Conservation (phyloP, 2,113 vertebrate genomes). For the Gymnobelideus leadbeateri region DNA sequence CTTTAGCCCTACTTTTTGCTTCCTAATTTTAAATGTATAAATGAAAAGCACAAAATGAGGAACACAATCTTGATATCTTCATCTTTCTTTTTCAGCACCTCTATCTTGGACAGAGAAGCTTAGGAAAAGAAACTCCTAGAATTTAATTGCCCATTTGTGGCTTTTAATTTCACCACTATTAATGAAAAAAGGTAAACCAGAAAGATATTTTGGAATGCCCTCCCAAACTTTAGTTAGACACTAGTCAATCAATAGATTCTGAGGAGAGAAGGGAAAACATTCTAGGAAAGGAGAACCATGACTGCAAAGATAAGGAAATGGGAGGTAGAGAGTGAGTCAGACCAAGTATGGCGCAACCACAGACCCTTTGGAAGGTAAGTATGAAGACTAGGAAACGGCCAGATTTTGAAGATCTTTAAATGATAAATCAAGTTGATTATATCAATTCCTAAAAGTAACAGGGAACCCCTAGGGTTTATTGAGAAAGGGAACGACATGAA, state of each 20-base stretch:
- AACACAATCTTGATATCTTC: background rate
- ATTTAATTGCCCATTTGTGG: constrained; percentile 27
- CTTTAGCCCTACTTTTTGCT: background rate
- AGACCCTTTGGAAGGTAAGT: background rate
- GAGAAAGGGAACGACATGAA: background rate
- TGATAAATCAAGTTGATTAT: background rate
- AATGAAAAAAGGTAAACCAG: background rate
- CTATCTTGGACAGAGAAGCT: constrained; percentile 67
- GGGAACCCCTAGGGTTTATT: background rate
- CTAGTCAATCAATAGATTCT: background rate
- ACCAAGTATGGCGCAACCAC: background rate
- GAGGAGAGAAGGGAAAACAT: background rate
- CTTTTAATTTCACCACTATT: background rate
- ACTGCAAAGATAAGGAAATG: background rate
- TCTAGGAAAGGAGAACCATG: background rate
- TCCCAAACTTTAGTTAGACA: background rate
- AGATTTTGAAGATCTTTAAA: background rate
- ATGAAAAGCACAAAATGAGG: background rate
- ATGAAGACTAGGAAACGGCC: background rate
- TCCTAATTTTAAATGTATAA: background rate
- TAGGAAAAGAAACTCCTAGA: background rate
- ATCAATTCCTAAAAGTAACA: background rate
- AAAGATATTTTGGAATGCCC: background rate
- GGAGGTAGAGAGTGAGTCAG: background rate
- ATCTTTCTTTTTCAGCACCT: constrained; percentile 68